Evolutionary conservation across 2,113 vertebrate genomes (phyloP).

Genomic region (Brachirus orientalis): DNA sequence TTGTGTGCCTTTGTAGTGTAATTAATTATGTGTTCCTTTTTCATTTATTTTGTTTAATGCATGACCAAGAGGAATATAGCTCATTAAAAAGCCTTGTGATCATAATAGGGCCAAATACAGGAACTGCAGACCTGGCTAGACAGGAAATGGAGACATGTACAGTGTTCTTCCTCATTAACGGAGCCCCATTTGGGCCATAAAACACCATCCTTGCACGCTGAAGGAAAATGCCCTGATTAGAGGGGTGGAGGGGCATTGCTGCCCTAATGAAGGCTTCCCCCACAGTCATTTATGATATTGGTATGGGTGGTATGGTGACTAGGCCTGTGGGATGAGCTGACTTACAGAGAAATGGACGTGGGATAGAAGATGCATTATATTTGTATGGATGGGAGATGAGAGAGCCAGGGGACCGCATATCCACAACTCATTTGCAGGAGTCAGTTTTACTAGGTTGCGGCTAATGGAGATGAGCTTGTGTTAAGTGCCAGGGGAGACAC

Average conservation of each 20-base stretch:
- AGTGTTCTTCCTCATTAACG: conserved; percentile 80
- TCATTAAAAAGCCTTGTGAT: conserved; percentile 78
- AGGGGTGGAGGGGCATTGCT: conserved; percentile 68
- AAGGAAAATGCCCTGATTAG: conserved; percentile 77
- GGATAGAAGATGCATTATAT: conserved; percentile 57
- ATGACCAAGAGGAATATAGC: conserved; percentile 72
- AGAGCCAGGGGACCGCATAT: conserved; percentile 58
- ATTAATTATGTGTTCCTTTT: conserved; percentile 34
- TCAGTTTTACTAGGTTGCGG: conserved; percentile 76
- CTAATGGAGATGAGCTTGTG: conserved; percentile 79
- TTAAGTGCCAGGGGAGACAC: conserved; percentile 75
- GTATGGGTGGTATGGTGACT: conserved; percentile 80
- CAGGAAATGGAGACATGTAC: conserved; percentile 79
- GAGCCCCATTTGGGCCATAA: conserved; percentile 81
- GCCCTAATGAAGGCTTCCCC: conserved; percentile 82
- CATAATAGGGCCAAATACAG: conserved; percentile 74
- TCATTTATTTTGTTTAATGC: conserved; percentile 49
- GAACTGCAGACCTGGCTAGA: conserved; percentile 82
- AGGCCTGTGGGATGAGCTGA: conserved; percentile 78
- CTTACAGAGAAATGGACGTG: conserved; percentile 57
- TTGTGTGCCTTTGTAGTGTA: conserved; percentile 16
- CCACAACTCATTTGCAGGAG: conserved; percentile 80
- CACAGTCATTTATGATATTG: conserved; percentile 84
- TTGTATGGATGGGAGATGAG: conserved; percentile 66
- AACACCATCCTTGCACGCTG: conserved; percentile 73